A percentile compares a stretch with the other conserved stretches of the same genome.
These are phyloP conservation scores for Cyprinodon tularosa DNA, from an alignment of 2,113 vertebrate species.

Conservation along the genomic window DNA sequence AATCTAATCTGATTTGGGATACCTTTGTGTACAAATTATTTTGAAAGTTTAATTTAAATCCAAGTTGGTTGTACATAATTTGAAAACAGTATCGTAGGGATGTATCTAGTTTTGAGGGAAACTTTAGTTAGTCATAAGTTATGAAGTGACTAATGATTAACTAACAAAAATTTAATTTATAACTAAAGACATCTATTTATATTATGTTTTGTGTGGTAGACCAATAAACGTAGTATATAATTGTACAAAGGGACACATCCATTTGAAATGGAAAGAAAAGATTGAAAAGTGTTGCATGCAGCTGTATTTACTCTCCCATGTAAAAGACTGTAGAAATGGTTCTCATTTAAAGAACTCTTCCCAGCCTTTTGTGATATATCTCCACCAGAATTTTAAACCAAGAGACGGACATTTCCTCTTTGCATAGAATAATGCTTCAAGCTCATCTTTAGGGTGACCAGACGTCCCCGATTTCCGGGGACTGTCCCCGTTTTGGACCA, in stretches of 20 bases:
- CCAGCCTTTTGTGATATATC: not conserved
- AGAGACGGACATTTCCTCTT: not conserved
- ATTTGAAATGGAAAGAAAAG: not conserved
- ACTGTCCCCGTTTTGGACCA: too few species aligned
- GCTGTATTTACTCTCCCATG: not conserved
- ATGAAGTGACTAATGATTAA: not conserved
- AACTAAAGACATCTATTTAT: not conserved
- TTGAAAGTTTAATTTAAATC: too few species aligned
- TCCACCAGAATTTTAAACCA: not conserved
- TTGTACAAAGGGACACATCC: not conserved
- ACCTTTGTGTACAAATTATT: too few species aligned
- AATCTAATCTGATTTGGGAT: too few species aligned
- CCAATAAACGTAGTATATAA: not conserved
- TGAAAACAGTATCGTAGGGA: too few species aligned
- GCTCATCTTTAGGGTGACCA: too few species aligned
- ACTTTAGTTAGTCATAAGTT: not conserved
- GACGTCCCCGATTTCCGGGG: too few species aligned
- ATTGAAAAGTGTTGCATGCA: not conserved
- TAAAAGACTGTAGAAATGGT: too few species aligned
- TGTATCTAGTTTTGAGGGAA: not conserved
- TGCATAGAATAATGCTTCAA: not conserved
- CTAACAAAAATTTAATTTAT: not conserved
- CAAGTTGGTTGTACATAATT: too few species aligned
- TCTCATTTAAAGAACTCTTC: not conserved
- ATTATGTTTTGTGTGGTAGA: not conserved